phyloP scores from a whole-genome alignment of 2,888 invertebrate species.

The Morpho achilles region DNA sequence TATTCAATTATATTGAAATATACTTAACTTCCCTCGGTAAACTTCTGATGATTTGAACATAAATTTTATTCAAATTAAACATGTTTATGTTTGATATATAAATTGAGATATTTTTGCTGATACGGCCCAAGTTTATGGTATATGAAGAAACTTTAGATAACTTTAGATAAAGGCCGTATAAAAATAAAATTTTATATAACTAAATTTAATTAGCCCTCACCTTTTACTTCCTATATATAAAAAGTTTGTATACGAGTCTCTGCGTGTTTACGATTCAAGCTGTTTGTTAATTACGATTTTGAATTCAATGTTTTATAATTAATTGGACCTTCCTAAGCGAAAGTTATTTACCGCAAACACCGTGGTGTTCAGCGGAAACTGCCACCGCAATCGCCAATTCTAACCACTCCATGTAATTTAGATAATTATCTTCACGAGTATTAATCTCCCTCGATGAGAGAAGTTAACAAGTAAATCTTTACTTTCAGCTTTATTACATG shows the following conservation, averaged over 20 bases:
- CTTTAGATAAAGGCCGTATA: no score
- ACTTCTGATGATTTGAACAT: background rate
- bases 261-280: no score
- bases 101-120: background rate
- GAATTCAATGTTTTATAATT: no score
- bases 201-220: background rate
- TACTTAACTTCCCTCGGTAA: no score
- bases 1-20: no score
- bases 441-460: conserved; percentile 35
- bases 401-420: conserved; percentile 27
- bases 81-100: background rate
- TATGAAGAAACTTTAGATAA: no score
- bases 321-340: no score
- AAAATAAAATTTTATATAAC: no score
- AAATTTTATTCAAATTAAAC: background rate
- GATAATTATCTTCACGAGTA: conserved; percentile 34
- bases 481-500: conserved; percentile 31
- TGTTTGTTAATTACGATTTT: no score
- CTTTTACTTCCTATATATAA: conserved; percentile 46
- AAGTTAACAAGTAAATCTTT: conserved; percentile 32
- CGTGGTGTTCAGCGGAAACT: conserved; percentile 26
- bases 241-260: conserved; percentile 38
- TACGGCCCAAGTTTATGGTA: background rate
- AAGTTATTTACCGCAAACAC: conserved; percentile 26
- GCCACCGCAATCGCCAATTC: conserved; percentile 28